These are phyloP conservation scores for Enteromius radiatus DNA, from an alignment of 2,797 vertebrate genomes.

Conservation along the genomic window DNA sequence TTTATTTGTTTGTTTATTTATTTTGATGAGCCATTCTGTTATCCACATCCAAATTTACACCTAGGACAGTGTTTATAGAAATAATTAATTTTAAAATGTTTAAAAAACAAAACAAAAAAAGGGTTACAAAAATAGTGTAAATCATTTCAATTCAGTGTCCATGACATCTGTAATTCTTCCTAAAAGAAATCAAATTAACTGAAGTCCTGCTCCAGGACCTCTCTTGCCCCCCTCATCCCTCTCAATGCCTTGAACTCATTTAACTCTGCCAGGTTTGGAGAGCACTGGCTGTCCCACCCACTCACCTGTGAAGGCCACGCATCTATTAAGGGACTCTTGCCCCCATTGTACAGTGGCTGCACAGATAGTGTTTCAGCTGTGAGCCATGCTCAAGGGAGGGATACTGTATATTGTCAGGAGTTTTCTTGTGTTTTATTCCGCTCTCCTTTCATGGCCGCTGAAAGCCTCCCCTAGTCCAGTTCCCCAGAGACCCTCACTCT, in stretches of 20 bases:
- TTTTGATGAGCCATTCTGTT: too few species aligned
- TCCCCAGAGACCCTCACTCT: conserved; percentile 85
- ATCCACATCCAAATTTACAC: neutral
- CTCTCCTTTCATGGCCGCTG: conserved; percentile 80
- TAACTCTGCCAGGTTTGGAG: conserved; percentile 54
- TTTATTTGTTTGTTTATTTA: too few species aligned
- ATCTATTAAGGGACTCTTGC: conserved; percentile 60
- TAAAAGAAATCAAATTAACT: neutral
- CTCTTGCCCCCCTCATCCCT: conserved; percentile 30
- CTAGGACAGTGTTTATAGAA: neutral
- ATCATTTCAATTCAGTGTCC: neutral
- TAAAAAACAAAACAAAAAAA: neutral
- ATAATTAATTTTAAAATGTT: neutral
- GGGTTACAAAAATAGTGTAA: neutral
- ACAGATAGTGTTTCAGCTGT: conserved; percentile 81
- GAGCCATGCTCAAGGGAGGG: conserved; percentile 80
- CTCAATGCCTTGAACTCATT: conserved; percentile 56
- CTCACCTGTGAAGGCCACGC: conserved; percentile 61
- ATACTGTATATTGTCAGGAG: conserved; percentile 84
- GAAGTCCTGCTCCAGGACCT: conserved; percentile 3
- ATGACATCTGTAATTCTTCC: neutral
- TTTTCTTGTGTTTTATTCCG: conserved; percentile 82
- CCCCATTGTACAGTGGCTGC: conserved; percentile 80
- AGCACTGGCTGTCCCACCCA: conserved; percentile 56
- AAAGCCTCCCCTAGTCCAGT: conserved; percentile 78